Conservation (phyloP, 2,113 vertebrate genomes). For the Columbina picui region DNA sequence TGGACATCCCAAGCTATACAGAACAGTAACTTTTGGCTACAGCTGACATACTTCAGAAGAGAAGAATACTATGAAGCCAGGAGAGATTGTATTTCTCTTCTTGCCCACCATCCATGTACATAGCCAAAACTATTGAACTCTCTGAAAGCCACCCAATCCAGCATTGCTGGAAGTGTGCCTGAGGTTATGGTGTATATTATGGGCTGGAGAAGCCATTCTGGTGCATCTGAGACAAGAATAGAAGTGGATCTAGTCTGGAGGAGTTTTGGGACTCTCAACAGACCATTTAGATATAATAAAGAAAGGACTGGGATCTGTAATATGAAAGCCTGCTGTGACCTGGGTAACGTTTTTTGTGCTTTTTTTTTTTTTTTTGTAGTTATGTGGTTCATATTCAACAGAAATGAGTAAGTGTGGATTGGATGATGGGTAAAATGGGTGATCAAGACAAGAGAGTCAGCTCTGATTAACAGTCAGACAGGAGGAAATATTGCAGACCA, state of each 20-base stretch:
- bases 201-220: not conserved
- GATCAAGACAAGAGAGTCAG: not conserved
- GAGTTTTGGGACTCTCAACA: not conserved
- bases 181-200: rapidly evolving
- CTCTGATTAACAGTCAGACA: not conserved
- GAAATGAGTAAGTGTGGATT: not conserved
- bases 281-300: not conserved
- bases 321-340: not conserved
- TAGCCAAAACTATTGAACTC: rapidly evolving
- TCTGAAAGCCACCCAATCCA: not conserved
- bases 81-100: not conserved
- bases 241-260: not conserved
- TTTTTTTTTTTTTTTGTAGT: not conserved
- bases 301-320: not conserved
- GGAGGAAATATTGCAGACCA: not conserved
- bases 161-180: not conserved
- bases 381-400: not conserved
- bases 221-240: not conserved
- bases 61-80: not conserved
- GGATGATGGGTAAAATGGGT: not conserved
- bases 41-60: not conserved
- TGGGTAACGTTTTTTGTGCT: not conserved
- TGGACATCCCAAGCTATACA: not conserved
- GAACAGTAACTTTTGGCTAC: not conserved
- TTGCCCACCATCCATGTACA: rapidly evolving